Conservation (phyloP, 2,113 vertebrate species). For the Paradoxurus hermaphroditus region DNA sequence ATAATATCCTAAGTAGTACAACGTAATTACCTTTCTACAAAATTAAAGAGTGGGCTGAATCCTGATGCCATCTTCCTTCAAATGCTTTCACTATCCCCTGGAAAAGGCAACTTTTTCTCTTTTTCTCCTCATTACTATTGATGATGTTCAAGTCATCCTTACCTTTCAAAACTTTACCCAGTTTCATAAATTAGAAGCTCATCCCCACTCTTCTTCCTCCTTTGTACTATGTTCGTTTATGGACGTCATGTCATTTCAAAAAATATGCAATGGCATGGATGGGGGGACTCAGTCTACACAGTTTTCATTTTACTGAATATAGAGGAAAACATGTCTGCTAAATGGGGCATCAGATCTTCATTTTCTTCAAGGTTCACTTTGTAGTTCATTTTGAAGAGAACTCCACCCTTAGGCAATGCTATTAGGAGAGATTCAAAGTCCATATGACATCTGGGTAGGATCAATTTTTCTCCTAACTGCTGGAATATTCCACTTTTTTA, state of each 20-base stretch:
- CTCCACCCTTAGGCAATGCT: background rate
- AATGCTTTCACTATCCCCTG: background rate
- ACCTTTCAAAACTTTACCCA: background rate
- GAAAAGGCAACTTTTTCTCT: background rate
- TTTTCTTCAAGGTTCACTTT: background rate
- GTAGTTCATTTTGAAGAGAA: background rate
- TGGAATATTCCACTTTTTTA: background rate
- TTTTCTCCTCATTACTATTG: background rate
- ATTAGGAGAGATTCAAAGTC: background rate
- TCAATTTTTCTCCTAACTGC: background rate
- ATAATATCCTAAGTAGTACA: background rate
- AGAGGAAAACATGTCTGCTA: background rate
- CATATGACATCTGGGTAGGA: background rate
- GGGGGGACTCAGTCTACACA: background rate
- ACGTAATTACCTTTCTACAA: background rate
- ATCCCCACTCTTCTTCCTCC: background rate
- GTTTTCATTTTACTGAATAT: background rate
- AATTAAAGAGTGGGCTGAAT: background rate
- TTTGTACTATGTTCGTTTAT: background rate
- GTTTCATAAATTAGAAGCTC: background rate
- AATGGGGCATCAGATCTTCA: background rate
- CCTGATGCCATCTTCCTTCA: background rate
- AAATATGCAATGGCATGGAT: background rate
- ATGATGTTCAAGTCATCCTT: background rate
- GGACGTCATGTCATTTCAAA: slow-evolving; percentile 8